These are phyloP conservation scores for Stictonetta naevosa DNA, from an alignment of 2,113 vertebrate genomes.

Conservation along the genomic window DNA sequence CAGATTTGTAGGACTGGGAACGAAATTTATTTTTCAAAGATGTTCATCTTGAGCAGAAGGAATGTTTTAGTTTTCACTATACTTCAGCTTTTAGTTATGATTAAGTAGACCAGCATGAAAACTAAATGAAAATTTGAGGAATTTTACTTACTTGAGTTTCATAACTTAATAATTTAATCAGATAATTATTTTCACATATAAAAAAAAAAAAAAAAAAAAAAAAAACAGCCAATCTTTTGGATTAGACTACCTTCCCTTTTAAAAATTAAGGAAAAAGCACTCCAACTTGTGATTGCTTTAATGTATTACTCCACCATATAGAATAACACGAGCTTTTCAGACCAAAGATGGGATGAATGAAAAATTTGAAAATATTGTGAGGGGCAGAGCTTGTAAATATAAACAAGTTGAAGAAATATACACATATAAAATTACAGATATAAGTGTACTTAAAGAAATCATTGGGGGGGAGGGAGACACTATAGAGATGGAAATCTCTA, in stretches of 20 bases:
- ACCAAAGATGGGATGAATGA: background rate
- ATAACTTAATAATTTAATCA: constrained; percentile 44
- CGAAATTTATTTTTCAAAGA: constrained; percentile 20
- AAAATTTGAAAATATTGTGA: background rate
- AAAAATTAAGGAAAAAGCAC: background rate
- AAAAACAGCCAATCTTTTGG: background rate
- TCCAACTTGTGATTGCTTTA: background rate
- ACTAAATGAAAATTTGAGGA: constrained; percentile 26
- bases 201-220: too few relatives aligned
- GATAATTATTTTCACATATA: constrained; percentile 47
- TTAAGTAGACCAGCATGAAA: constrained; percentile 44
- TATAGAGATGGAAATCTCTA: background rate
- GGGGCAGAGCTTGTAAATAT: background rate
- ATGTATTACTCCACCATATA: background rate
- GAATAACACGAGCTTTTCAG: background rate
- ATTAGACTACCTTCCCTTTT: constrained; percentile 16
- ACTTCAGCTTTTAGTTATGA: constrained; percentile 28
- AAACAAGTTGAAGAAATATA: background rate
- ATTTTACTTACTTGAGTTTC: constrained; percentile 33
- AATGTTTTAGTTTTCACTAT: constrained; percentile 34
- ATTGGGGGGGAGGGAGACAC: background rate
- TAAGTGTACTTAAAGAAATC: background rate
- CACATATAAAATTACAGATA: background rate
- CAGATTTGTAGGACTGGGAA: background rate
- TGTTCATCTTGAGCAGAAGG: background rate